Base-by-base conservation (phyloP, 2,797 vertebrate species). In the Tapirus indicus region DNA sequence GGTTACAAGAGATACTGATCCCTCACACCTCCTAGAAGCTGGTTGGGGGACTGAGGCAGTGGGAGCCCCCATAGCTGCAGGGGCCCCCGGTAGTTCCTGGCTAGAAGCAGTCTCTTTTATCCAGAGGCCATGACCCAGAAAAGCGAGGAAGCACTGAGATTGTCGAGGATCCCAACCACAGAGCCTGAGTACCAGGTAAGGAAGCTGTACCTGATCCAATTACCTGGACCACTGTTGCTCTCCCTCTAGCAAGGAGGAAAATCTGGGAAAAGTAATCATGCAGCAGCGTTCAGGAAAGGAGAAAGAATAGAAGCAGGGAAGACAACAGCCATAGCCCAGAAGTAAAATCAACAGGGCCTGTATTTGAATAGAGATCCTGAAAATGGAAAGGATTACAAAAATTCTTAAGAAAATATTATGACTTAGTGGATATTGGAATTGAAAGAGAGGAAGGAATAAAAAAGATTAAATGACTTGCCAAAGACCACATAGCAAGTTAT, bases 381-480 rank as follows among this genome's bases (percentile, higher is more conserved):
- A 84, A 86, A 89, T 54, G 54, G 6, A 90, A 49, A 84, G 56
- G 52, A 75, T 77, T 20, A 68, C 60, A 88, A 4, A 90, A 87
- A 68, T 44, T 79, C 92, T 93, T 41, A 78, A 89, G 25, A 89
- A 95, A 97, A 86, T 14, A 52, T 0, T 20, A 25, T 58, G 14
- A 58, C 21, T 82, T 27, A 23, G n/a, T 64, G 29, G 74, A 10
- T 84, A 68, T 0, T 71, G 35, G 16, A 91, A 54, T 14, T 90
- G 29, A 89, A 75, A 74, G 87, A 32, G 35, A 96, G 41, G 38
- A 75, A 91, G 13, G 21, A 47, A 54, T 54, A 64, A 47, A 87
- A 77, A 88, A 47, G 44, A 83, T 84, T 38, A 92, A 78, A 64
- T 41, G 49, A 85, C 64, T 92, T 92, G 94, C 79, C 95, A 88